Evolutionary conservation across 2,113 vertebrate genomes (phyloP).

Genomic region (Cavia aperea): DNA sequence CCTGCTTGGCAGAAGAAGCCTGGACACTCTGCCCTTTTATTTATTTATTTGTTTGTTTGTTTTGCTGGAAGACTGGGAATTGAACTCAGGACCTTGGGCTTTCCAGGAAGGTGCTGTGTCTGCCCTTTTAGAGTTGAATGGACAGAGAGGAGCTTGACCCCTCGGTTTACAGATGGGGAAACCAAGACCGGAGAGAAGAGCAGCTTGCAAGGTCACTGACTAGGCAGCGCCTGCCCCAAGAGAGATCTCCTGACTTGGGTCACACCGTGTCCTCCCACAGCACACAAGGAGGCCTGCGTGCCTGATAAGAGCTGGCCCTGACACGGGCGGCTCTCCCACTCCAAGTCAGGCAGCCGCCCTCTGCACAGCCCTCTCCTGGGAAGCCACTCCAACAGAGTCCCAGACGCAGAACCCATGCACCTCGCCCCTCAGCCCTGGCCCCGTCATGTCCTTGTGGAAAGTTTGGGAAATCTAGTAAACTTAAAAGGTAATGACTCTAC

Average conservation of each 20-base stretch:
- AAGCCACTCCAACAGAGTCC: background rate
- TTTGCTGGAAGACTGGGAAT: no score
- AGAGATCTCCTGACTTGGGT: background rate
- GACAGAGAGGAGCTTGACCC: background rate
- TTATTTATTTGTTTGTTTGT: no score
- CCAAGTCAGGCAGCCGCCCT: background rate
- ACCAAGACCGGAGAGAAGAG: background rate
- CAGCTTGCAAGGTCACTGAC: background rate
- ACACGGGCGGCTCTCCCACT: background rate
- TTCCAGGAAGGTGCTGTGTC: no score
- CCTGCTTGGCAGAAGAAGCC: background rate
- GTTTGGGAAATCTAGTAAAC: background rate
- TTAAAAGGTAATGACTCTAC: background rate
- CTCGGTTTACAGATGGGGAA: background rate
- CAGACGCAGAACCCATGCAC: background rate
- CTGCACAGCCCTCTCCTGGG: background rate
- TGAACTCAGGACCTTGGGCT: no score
- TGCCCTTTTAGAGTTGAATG: background rate
- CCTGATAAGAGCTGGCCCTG: constrained; percentile 26
- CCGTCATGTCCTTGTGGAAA: background rate
- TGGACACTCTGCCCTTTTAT: background rate
- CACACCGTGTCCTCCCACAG: background rate
- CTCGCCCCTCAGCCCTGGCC: background rate
- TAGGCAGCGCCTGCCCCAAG: background rate
- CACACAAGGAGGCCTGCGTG: background rate